phyloP scores from a whole-genome alignment of 2,888 invertebrate genomes.

The Ochropleura plecta region DNA sequence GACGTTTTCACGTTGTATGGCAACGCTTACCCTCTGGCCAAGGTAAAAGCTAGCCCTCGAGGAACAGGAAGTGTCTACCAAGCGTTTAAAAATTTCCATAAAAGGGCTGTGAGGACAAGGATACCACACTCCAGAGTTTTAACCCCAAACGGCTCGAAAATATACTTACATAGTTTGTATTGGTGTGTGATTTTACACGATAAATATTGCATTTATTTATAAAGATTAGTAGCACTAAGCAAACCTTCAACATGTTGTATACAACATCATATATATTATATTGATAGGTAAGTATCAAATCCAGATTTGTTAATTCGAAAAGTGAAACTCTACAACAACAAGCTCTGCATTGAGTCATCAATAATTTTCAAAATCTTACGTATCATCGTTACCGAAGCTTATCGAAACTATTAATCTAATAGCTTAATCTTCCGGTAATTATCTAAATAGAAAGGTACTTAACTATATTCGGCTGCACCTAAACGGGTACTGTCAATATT shows the following conservation, averaged over 20 bases:
- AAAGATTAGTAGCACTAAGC: not conserved
- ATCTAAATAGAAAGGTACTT: constrained; percentile 65
- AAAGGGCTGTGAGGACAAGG: too few relatives aligned
- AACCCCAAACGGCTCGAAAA: too few relatives aligned
- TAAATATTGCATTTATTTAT: too few relatives aligned
- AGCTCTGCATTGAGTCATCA: constrained; percentile 49
- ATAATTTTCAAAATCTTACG: constrained; percentile 62
- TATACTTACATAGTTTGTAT: too few relatives aligned
- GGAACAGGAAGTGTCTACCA: too few relatives aligned
- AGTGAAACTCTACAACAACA: constrained; percentile 49
- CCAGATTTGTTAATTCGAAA: constrained; percentile 20
- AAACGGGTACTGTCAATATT: constrained; percentile 70
- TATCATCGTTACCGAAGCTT: constrained; percentile 58
- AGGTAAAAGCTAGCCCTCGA: too few relatives aligned
- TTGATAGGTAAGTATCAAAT: not conserved
- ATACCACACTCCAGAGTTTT: too few relatives aligned
- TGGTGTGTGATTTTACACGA: too few relatives aligned
- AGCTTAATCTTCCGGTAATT: constrained; percentile 66
- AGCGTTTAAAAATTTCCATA: too few relatives aligned
- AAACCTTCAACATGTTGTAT: not conserved
- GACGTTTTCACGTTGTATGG: too few relatives aligned
- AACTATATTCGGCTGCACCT: constrained; percentile 64
- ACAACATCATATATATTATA: constrained; percentile 1
- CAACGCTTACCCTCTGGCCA: too few relatives aligned
- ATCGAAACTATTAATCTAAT: constrained; percentile 65